A percentile compares a stretch with the other conserved stretches of the same genome.
Conservation (phyloP, 1,140 invertebrate genomes). For the Pseudomyrmex pallidus region DNA sequence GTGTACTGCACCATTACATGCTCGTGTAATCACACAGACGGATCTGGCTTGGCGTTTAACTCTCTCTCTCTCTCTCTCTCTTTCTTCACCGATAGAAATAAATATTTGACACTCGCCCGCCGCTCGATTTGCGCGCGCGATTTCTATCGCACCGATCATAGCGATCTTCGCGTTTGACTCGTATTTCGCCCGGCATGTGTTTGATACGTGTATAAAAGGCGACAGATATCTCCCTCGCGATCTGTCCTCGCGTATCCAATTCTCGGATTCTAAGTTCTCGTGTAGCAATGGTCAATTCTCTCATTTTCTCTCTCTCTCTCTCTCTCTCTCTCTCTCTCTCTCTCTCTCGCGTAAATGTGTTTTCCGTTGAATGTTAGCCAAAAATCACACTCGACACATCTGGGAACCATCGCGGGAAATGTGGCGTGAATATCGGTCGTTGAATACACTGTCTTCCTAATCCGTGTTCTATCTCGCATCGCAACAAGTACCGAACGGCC, state of each 20-base stretch:
- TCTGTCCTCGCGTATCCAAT: constrained; percentile 1
- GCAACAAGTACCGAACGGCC: constrained; percentile 34
- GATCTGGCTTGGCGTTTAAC: constrained; percentile 8
- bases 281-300: constrained; percentile 23
- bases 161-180: background rate
- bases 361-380: constrained; percentile 25
- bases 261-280: constrained; percentile 21
- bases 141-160: background rate
- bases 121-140: background rate
- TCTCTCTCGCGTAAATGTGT: background rate
- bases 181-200: background rate
- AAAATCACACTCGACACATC: constrained; percentile 44
- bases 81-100: constrained; percentile 30
- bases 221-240: background rate
- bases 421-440: constrained; percentile 1
- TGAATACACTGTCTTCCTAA: constrained; percentile 3
- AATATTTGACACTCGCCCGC: constrained; percentile 43
- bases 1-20: constrained; percentile 19
- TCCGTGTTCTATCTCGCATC: constrained; percentile 23
- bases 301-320: no score
- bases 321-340: no score
- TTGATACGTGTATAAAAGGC: no score
- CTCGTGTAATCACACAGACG: constrained; percentile 25
- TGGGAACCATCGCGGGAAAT: constrained; percentile 34
- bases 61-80: constrained; percentile 2